Evolutionary conservation across 2,797 vertebrate species (phyloP).

Genomic region (Yasuhikotakia modesta): DNA sequence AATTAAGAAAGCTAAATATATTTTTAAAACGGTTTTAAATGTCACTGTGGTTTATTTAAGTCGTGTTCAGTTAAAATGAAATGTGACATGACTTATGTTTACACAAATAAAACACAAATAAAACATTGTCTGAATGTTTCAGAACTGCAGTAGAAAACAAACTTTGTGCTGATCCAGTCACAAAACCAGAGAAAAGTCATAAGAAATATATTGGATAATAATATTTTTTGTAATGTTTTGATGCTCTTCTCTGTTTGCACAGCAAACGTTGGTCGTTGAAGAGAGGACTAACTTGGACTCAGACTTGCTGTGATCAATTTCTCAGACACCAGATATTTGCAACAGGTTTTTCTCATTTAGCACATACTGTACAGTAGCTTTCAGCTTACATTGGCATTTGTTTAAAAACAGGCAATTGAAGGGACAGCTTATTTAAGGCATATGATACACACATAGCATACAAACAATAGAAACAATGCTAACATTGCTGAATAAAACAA

Average conservation of each 20-base stretch:
- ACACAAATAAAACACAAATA: background rate
- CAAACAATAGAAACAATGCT: background rate
- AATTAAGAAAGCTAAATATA: background rate
- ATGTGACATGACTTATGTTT: background rate
- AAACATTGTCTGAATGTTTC: background rate
- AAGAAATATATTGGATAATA: no score
- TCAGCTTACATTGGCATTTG: background rate
- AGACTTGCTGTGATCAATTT: no score
- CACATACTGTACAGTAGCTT: no score
- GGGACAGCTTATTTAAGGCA: conserved; percentile 30
- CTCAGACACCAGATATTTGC: no score
- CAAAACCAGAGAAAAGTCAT: no score
- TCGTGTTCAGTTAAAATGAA: background rate
- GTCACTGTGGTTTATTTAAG: background rate
- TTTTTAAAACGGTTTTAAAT: background rate
- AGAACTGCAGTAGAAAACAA: background rate
- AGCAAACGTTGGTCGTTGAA: no score
- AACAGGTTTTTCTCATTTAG: no score
- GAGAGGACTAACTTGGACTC: no score
- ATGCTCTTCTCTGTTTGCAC: no score
- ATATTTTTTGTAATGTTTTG: no score
- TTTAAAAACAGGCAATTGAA: conserved; percentile 31
- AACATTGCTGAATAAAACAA: background rate
- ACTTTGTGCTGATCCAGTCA: no score
- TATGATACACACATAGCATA: background rate